Evolutionary conservation across 2,113 vertebrate species (phyloP), one percentile per base, ranked within the genome.

Genomic region (Verasper variegatus): DNA sequence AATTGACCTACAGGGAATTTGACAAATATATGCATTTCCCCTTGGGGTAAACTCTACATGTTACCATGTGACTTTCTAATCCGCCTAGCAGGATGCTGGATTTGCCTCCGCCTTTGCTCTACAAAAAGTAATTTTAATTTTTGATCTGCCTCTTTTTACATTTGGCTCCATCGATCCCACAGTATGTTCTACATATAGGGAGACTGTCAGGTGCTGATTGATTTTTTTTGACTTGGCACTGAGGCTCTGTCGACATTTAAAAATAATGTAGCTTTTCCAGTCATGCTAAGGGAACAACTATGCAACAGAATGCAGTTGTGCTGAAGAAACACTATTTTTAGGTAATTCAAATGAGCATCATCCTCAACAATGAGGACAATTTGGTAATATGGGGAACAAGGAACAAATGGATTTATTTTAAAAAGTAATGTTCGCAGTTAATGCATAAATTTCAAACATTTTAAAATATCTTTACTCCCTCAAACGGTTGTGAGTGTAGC

Each of bases 1-100:
- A 63, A 69, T 21, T 88, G 64, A 82, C 75, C 78, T 78, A 20
- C 60, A 62, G 57, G 24, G 56, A 57, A 69, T 74, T 49, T 45
- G 73, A 75, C 71, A 80, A 58, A 69, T 62, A 42, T 86, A 49
- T 86, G 62, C 62, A 64, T 76, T 87, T 79, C 71, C 76, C 76
- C 81, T 74, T 78, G 65, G 45, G 64, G 76, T 60, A 63, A 75
- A 65, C 72, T 47, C 56, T n/a, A 24, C 27, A 54, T 71, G 68
- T 76, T 65, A 57, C 5, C 76, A 56, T 54, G 51, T 54, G 74
- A 78, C 66, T n/a, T 35, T 21, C 17, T 89, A 80, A 87, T 80
- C 79, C 81, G 63, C 67, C 85, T 73, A 83, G 76, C 54, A 51
- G 64, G 51, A 57, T 59, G 35, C 63, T 79, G 63, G 68, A 68